Base-by-base conservation (phyloP, 2,797 vertebrate species). In the Channa striata region DNA sequence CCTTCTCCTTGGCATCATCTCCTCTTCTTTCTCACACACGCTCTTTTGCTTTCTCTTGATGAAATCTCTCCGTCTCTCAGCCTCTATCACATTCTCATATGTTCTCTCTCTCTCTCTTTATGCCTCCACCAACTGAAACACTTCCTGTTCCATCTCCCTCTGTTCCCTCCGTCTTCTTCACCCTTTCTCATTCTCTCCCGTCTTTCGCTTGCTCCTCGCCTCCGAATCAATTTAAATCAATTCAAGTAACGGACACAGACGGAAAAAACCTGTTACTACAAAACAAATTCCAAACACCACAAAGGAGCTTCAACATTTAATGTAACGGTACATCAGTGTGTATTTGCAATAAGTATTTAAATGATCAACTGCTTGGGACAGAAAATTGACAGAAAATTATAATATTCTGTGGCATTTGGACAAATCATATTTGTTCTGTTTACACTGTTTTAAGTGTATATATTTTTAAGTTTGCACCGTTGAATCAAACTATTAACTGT, bases 1-100 rank as follows among this genome's bases (percentile, higher is more conserved):
- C 25, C 6, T 30, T 30, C 25, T 6, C 4, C 25, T 30, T 30
- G 25, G 25, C 67, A 62, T 44, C 63, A 21, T 61, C 61, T 69
- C 40, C 56, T 20, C 52, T 17, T 48, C 20, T 8, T 25, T 69
- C 47, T 59, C 66, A 77, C 69, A 57, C 50, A 42, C 57, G 58
- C 36, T 62, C 61, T 25, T 61, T 62, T 68, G 47, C 53, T 49
- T 79, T 68, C 52, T 39, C 50, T 63, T 34, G 37, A 66, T 51
- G 23, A 59, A 46, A 67, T 20, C 46, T 65, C 51, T 68, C 40
- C 57, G 33, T 46, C 59, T 59, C 58, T 50, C 48, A 19, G 56
- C 53, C 13, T 59, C 72, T 11, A 21, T 36, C 21, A 10, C 30
- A 11, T 36, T 43, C 48, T 71, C 46, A 58, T 19, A 51, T 50